phyloP scores from a whole-genome alignment of 2,888 invertebrate species.

The Drosophila longiperda region DNA sequence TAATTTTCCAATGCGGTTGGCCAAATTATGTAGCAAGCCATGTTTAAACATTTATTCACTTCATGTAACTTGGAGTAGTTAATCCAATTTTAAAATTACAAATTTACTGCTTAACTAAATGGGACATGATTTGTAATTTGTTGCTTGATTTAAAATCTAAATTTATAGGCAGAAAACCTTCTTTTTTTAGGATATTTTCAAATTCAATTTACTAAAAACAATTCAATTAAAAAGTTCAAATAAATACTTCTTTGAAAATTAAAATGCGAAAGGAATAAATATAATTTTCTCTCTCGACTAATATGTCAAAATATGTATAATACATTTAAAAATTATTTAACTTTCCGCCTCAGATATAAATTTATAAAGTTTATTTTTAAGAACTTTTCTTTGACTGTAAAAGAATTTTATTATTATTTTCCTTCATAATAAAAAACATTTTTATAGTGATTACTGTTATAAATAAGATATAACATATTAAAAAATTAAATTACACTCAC shows the following conservation, averaged over 20 bases:
- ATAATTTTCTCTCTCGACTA: neutral
- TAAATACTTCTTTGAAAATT: neutral
- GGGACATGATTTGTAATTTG: neutral
- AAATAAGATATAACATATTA: neutral
- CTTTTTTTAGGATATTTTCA: too few relatives aligned
- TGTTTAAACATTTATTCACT: neutral
- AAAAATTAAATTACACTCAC: conserved; percentile 81
- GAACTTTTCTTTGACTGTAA: neutral
- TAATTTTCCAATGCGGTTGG: conserved; percentile 65
- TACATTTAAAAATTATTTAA: too few relatives aligned
- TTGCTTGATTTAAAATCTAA: neutral
- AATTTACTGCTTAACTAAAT: neutral
- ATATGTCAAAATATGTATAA: too few relatives aligned
- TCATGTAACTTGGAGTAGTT: conserved; percentile 4
- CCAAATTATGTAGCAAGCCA: conserved; percentile 15
- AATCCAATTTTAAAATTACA: neutral
- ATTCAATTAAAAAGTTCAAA: neutral
- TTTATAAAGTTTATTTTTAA: too few relatives aligned
- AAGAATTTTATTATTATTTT: neutral
- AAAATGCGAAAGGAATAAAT: neutral
- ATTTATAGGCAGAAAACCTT: too few relatives aligned
- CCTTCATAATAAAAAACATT: neutral
- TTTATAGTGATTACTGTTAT: neutral
- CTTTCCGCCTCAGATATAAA: too few relatives aligned
- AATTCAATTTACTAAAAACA: too few relatives aligned